phyloP scores from a whole-genome alignment of 2,888 invertebrate species.

The Megastigmus dorsalis region DNA sequence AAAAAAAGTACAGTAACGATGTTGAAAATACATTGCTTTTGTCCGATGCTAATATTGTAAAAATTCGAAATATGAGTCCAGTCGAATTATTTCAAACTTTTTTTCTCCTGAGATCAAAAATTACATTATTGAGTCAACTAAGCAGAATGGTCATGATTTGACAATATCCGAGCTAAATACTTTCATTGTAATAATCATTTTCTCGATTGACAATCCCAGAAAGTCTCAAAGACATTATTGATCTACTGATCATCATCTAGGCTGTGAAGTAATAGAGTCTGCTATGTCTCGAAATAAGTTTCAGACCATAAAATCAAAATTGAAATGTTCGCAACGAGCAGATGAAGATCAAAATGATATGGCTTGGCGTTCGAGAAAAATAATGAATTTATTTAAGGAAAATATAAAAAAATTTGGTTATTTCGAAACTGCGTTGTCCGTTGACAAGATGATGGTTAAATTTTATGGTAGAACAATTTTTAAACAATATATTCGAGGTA shows the following conservation, averaged over 20 bases:
- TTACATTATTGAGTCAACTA: conserved; percentile 53
- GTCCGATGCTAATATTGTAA: conserved; percentile 34
- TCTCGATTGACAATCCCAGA: conserved; percentile 38
- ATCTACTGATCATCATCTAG: conserved; percentile 46
- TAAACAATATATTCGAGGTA: conserved; percentile 48
- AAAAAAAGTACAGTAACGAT: conserved; percentile 36
- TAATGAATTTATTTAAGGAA: conserved; percentile 20
- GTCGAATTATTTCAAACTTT: conserved; percentile 49
- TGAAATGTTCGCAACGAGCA: conserved; percentile 46
- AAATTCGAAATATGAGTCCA: conserved; percentile 14
- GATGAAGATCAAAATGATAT: conserved; percentile 46
- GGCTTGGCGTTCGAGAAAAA: conserved; percentile 36
- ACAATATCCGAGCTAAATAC: conserved; percentile 33
- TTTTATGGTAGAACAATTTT: conserved; percentile 38
- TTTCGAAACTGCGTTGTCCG: no score
- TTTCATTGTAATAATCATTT: conserved; percentile 46
- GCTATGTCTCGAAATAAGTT: conserved; percentile 47
- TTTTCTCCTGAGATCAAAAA: conserved; percentile 53
- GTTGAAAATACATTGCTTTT: conserved; percentile 40
- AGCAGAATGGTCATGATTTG: conserved; percentile 51
- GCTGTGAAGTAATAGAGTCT: conserved; percentile 42
- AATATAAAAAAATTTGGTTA: conserved; percentile 10
- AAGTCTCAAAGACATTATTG: conserved; percentile 51
- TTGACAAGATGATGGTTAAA: conserved; percentile 38
- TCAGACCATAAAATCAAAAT: conserved; percentile 48